A percentile compares a stretch with the other conserved stretches of the same genome.
These are phyloP conservation scores for Sympetrum striolatum DNA, from an alignment of 2,888 invertebrate species.

Conservation along the genomic window DNA sequence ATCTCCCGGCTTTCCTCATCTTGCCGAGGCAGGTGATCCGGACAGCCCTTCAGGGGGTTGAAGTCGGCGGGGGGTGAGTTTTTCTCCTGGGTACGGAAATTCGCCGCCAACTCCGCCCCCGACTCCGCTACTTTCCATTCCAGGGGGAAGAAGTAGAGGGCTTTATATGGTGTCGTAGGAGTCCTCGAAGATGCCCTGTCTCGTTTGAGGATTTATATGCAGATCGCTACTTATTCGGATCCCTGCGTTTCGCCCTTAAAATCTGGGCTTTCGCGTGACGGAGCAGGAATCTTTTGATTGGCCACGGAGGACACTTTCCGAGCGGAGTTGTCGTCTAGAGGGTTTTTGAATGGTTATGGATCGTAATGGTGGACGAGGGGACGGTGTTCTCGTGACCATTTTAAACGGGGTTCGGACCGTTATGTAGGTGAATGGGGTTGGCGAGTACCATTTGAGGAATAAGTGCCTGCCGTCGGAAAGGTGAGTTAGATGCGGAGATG, in stretches of 20 bases:
- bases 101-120: not conserved
- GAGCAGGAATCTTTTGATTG: not conserved
- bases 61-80: not conserved
- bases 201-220: not conserved
- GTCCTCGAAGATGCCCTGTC: not conserved
- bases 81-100: not conserved
- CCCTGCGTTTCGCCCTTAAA: not conserved
- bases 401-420: too few species aligned
- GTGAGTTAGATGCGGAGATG: too few species aligned
- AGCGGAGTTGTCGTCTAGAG: too few species aligned
- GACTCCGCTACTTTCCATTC: not conserved
- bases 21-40: not conserved
- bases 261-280: not conserved
- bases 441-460: too few species aligned
- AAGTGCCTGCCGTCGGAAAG: too few species aligned
- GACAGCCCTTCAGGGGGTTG: not conserved
- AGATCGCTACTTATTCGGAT: not conserved
- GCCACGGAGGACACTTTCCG: not conserved
- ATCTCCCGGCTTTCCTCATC: constrained; percentile 4
- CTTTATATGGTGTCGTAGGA: not conserved
- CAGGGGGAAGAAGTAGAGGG: not conserved
- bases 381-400: too few species aligned
- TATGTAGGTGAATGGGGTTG: too few species aligned
- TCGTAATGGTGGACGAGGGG: too few species aligned
- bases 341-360: too few species aligned